These are phyloP conservation scores for Heliocidaris erythrogramma DNA, from an alignment of 35 echinoderm and acorn worm genomes.

Conservation along the genomic window DNA sequence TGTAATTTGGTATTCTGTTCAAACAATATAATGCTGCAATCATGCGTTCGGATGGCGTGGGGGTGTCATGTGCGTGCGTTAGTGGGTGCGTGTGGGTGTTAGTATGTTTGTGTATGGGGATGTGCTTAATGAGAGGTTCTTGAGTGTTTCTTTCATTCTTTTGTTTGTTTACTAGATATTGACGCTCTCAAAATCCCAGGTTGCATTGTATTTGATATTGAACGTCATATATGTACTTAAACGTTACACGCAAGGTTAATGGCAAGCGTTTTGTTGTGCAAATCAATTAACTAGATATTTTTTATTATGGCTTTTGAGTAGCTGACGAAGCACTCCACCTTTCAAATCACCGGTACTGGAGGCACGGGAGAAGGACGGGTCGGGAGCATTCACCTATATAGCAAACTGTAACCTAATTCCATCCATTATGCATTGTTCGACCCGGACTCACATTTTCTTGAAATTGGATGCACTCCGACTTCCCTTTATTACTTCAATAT, in stretches of 20 bases:
- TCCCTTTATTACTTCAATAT: slow-evolving; percentile 12
- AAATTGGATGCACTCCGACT: neutral
- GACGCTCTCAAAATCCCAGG: too few relatives aligned
- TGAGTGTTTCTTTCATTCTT: too few relatives aligned
- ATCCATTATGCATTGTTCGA: neutral
- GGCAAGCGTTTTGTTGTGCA: neutral
- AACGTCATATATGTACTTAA: too few relatives aligned
- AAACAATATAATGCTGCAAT: neutral
- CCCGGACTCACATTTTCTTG: neutral
- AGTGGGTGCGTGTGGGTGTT: neutral
- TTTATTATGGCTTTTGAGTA: neutral
- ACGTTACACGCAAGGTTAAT: too few relatives aligned
- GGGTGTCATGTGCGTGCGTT: neutral
- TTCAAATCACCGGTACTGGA: neutral
- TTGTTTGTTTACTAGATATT: too few relatives aligned
- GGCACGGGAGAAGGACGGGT: neutral
- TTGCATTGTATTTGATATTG: too few relatives aligned
- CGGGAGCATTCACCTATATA: slow-evolving; percentile 8
- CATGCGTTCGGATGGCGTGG: neutral
- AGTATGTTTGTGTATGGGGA: neutral
- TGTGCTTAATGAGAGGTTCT: too few relatives aligned
- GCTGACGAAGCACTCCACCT: neutral
- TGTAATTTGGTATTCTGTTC: neutral
- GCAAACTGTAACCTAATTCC: neutral
- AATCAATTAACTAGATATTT: neutral